Base-by-base conservation (phyloP, 2,797 vertebrate genomes). In the Antrozous pallidus region DNA sequence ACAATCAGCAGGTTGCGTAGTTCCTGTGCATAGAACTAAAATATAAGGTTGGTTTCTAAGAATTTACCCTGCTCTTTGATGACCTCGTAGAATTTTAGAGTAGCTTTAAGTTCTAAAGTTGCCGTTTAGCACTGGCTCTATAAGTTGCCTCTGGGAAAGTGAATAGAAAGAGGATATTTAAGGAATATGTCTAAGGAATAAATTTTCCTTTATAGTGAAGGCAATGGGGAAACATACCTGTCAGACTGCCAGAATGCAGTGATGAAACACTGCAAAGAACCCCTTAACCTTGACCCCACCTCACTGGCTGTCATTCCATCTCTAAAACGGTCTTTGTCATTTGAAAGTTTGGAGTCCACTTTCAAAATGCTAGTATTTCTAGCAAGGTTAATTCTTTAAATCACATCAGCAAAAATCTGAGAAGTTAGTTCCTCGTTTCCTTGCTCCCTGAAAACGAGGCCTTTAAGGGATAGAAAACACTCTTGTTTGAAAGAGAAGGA, bases 11-110 rank as follows among this genome's bases (percentile, higher is more conserved):
- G 54, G 31, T 45, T 87, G 75, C 49, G 17, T 79, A 22, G 84
- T 90, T 89, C 45, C 49, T 1, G 2, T 67, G 40, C 31, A 12
- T 2, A 31, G 58, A 36, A 38, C 65, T 90, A 36, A 92, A 56
- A 79, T 86, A 42, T 12, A 63, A 82, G 11, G 22, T n/a, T 96
- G 90, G 49, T 69, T 88, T 94, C 90, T 85, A 85, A 92, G 93
- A 92, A 93, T 93, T 47, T 40, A 14, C 73, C 26, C 4, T 42
- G 54, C 6, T 40, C 77, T 40, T 54, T 9, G 7, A 17, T 90
- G 90, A 84, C 93, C 38, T 58, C 20, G 40, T 24, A 75, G 63
- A 65, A 83, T 86, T 91, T 82, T 63, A 70, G 74, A 90, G 31
- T 40, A 61, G 7, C 22, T 88, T 73, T 77, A 58, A 40, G 56